Evolutionary conservation across 1,140 invertebrate genomes (phyloP).

Genomic region (Panagrolaimus sp.): DNA sequence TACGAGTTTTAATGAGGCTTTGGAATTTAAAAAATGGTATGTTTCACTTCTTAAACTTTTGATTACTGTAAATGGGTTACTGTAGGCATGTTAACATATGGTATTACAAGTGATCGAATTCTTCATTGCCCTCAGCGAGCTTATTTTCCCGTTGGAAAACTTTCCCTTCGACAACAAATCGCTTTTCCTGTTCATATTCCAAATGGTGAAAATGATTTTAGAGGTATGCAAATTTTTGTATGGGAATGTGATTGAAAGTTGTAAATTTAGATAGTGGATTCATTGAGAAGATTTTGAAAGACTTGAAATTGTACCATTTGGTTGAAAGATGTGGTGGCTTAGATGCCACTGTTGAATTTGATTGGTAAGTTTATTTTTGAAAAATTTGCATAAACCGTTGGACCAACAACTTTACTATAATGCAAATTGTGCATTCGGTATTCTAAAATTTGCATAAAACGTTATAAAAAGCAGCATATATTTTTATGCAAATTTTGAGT

Average conservation of each 20-base stretch:
- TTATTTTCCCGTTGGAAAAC: neutral
- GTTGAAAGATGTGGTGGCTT: neutral
- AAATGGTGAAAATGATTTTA: neutral
- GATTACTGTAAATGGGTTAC: no score
- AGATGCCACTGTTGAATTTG: neutral
- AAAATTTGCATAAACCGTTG: no score
- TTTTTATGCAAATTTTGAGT: neutral
- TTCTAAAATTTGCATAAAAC: no score
- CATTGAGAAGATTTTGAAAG: neutral
- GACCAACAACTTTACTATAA: no score
- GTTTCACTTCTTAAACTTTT: slow-evolving; percentile 39
- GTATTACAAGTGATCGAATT: neutral
- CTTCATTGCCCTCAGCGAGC: neutral
- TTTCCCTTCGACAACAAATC: slow-evolving; percentile 1
- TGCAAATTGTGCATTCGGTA: no score
- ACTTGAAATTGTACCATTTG: neutral
- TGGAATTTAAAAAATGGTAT: slow-evolving; percentile 62
- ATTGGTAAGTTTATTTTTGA: neutral
- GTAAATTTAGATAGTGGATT: neutral
- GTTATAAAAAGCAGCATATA: no score
- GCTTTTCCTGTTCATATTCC: slow-evolving; percentile 1
- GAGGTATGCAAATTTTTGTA: neutral
- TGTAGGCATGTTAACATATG: neutral
- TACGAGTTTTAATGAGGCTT: slow-evolving; percentile 64
- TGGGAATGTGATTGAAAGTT: neutral